Base-by-base conservation (phyloP, 1,140 invertebrate species). In the fruit fly (Drosophila melanogaster) region DNA sequence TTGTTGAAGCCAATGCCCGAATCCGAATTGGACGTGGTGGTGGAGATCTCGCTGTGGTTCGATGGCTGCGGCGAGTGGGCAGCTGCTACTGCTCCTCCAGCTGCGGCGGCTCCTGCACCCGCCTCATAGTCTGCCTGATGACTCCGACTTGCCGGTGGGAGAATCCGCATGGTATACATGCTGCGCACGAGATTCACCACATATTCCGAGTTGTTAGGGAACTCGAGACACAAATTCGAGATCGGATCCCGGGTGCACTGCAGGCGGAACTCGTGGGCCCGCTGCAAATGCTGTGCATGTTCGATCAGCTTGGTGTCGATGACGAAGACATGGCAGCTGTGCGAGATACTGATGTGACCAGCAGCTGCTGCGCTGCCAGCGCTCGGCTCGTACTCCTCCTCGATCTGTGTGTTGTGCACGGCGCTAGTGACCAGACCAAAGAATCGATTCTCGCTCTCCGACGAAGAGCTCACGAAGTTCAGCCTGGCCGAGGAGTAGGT, bases 251-350 rank as follows among this genome's bases (percentile, higher is more conserved):
- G 92, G 1, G 96, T 96, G 87, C 97, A 98, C n/a, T 93, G 93
- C 46, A 98, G 94, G 79, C 95, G 95, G 93, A 98, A 98, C 61
- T 94, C 94, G 69, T 95, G 94, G 2, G 97, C 97, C 91, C 95
- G 94, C n/a, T 93, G 92, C 24, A 94, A 92, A 93, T 99, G 98
- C 35, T 95, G 94, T 38, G 94, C 93, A 91, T 98, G 96, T 91
- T 98, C 96, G 0, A 95, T 94, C 41, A 97, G 93, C 86, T 97
- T 96, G 0, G 96, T 95, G 87, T 99, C 97, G 14, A 98, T 96
- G 69, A 97, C 97, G 92, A 99, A 99, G 0, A 99, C 97, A 92
- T 99, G 98, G 90, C 98, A 99, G 40, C 97, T 98, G 89, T 97
- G 97, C 12, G 97, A 97, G 1, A 96, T 94, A 64, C 85, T 90